Evolutionary conservation across 1,140 invertebrate species (phyloP).

Genomic region (Atta texana): DNA sequence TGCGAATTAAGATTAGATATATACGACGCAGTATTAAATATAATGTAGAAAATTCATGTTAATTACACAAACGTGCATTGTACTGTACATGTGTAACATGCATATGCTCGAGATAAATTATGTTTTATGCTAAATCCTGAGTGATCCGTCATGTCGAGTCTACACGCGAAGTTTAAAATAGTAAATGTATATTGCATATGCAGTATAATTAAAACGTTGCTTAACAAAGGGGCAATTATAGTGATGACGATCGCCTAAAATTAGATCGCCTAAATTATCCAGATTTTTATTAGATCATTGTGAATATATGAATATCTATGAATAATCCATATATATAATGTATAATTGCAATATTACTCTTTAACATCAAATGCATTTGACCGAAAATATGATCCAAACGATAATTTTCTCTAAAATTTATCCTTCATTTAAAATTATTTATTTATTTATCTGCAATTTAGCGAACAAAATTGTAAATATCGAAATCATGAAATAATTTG

Average conservation of each 20-base stretch:
- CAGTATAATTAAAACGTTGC: constrained; percentile 51
- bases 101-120: constrained; percentile 40
- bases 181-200: constrained; percentile 15
- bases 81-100: constrained; percentile 14
- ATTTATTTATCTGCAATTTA: constrained; percentile 20
- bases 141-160: constrained; percentile 47
- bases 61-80: constrained; percentile 25
- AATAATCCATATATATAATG: neutral
- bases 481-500: neutral
- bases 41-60: constrained; percentile 29
- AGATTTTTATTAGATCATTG: neutral
- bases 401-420: neutral
- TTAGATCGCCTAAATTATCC: too few species aligned
- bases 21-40: neutral
- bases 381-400: neutral
- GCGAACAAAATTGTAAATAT: neutral
- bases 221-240: neutral
- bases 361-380: constrained; percentile 21
- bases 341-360: constrained; percentile 29
- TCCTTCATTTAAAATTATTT: neutral
- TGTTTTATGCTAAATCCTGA: constrained; percentile 45
- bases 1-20: constrained; percentile 18
- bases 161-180: constrained; percentile 47
- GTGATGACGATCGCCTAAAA: constrained; percentile 12
- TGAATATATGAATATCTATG: neutral